Evolutionary conservation across 2,888 invertebrate genomes (phyloP), one percentile per base, ranked within the genome.

Genomic region (Gymnocheta viridis): DNA sequence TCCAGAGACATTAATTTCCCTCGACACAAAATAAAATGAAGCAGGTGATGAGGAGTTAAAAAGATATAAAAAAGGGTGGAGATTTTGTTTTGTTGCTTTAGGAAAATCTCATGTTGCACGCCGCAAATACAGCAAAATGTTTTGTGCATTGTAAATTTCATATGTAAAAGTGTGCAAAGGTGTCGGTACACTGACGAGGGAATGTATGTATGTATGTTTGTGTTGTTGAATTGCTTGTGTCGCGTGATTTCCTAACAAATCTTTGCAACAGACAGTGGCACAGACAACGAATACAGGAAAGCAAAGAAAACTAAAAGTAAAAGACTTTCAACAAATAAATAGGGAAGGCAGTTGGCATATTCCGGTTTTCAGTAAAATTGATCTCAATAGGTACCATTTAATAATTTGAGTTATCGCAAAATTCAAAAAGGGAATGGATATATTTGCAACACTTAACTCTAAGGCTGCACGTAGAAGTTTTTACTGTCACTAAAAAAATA

Each of bases 1-100:
- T 62, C 56, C 79, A 74, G 78, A 82, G 78, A 82, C 82, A 82
- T 79, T 82, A 78, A 82, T 82, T 82, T 79, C 82, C 82, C 56
- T 72, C 51, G 47, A 64, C 32, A 32, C 35, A 58, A 66, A 82
- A 72, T 32, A 69, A 58, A 27, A 3, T 22, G 4, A 64, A 19
- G 41, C 38, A 64, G n/a, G 22, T 35, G 66, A 69, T 24, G 35
- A 38, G n/a, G 24, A 66, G 29, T 17, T 41, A 51, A 49, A 66
- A 14, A 54, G 54, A 70, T 27, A 41, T 4, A 54, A 70, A 70
- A 56, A 73, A 78, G 67, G 62, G 82, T 47, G 67, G 67, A 47
- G 69, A 74, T 69, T 73, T 49, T 19, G 17, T 69, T 73, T 49
- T 19, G 17, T 66, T 44, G 41, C 54, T 70, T 47, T 14, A 10